Evolutionary conservation across 2,888 invertebrate species (phyloP), one percentile per base, ranked within the genome.

Genomic region (Tachina lurida): DNA sequence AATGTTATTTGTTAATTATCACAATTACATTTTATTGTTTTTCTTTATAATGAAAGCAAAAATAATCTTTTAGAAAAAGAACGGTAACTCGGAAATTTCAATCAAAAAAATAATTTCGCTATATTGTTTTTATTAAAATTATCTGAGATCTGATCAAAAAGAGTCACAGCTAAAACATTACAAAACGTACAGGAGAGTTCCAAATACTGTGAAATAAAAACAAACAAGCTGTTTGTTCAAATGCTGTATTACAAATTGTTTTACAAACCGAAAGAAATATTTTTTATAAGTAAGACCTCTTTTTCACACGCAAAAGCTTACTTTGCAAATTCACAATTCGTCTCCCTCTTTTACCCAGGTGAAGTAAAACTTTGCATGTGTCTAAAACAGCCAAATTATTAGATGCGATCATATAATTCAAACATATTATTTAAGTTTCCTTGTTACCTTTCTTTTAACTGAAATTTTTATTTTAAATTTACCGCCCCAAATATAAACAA

Each of bases 1-100:
- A 54, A 74, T 7, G 68, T 60, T 62, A 60, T 54, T 84, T 75
- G 78, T 86, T 75, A 83, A 75, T 79, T 56, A 60, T 65, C n/a
- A 43, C 2, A 74, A 43, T 56, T 1, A 22, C 4, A 41, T 41
- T 10, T 60, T 45, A 9, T 7, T 41, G 12, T 54, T 4, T 49
- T 65, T 47, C 58, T 47, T 22, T 63, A 54, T 67, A 7, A 31
- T 58, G 19, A 68, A 74, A 74, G 56, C 47, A 49, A n/a, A 60
- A n/a, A 17, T 45, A 54, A 7, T 13, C n/a, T 52, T 71, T 31
- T 43, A 43, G 31, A 22, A 12, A 22, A 41, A 56, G 19, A 71
- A 58, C 15, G 70, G 54, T 52, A 67, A 58, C 65, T 31, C n/a
- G 54, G 45, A 56, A 31, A 19, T 47, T 49, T 43, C n/a, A 1